Base-by-base conservation (phyloP, 35 echinoderm and acorn worm species). In the Strongylocentrotus purpuratus region DNA sequence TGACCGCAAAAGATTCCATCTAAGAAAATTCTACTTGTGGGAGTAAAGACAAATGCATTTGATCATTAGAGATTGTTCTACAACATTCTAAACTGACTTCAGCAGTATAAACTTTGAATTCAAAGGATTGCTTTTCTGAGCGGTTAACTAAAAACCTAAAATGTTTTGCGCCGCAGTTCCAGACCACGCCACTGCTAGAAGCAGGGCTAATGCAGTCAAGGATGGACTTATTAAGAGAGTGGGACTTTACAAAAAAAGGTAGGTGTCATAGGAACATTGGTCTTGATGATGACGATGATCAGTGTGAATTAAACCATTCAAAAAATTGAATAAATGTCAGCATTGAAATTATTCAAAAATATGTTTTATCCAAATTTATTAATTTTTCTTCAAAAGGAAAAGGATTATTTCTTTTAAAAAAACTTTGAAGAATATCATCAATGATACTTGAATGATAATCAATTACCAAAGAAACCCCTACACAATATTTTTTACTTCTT, bases 121-220 rank as follows among this genome's bases (percentile, higher is more conserved):
- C 50, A 6, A 55, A 55, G 22, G 20, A n/a, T 78, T 28, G 22
- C 7, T 28, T 55, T 78, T 78, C 65, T 78, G 65, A 6, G 65
- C n/a, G 65, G 65, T 78, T 22, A 78, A 28, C 65, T 89, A 46
- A 46, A 89, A 89, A 22, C 12, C 33, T 9, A 89, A 45, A 15
- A 89, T 89, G 87, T 89, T 89, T 89, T 89, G 87, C n/a, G 87
- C 87, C 2, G 87, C 87, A 10, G 87, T 89, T 89, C 87, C 87
- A 89, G 87, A 89, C 10, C 87, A 89, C 12, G 45, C 45, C 11
- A 89, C 87, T 33, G 87, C 87, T 46, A 33, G 87, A 32, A 89
- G 87, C 87, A 89, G 87, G 25, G 45, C 32, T 10, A 89, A 45
- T 41, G 32, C 87, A 45, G n/a, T 17, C 31, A 89, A 89, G n/a